Conservation (phyloP, 1,140 invertebrate species). For the Drosophila tristis region DNA sequence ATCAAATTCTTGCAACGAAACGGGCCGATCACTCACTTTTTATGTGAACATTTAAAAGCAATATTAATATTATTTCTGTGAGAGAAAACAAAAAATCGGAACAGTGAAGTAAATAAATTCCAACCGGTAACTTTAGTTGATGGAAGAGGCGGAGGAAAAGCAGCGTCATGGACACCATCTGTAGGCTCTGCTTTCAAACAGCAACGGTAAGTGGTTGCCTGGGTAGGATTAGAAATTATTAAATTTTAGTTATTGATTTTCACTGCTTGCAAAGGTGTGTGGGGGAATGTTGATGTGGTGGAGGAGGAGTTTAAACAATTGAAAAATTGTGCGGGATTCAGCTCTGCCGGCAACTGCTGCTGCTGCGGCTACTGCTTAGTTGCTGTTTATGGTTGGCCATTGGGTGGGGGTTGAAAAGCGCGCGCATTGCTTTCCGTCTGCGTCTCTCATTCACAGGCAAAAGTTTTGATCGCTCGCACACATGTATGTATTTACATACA, state of each 20-base stretch:
- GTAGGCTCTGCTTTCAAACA: conserved; percentile 83
- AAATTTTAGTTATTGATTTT: conserved; percentile 83
- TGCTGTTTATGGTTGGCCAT: conserved; percentile 32
- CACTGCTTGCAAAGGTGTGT: conserved; percentile 26
- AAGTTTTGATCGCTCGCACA: conserved; percentile 49
- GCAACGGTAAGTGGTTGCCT: conserved; percentile 72
- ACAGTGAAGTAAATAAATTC: conserved; percentile 25
- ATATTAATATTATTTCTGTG: too few species aligned
- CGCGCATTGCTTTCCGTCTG: conserved; percentile 60
- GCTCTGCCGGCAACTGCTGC: conserved; percentile 19
- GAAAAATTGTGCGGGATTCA: conserved; percentile 37
- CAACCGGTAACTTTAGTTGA: conserved; percentile 68
- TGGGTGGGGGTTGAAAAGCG: conserved; percentile 78
- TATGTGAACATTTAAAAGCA: too few species aligned
- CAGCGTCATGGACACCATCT: conserved; percentile 83
- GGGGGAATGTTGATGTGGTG: conserved; percentile 4
- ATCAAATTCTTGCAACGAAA: conserved; percentile 12
- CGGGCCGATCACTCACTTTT: too few species aligned
- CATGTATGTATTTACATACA: conserved; percentile 20
- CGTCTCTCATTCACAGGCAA: conserved; percentile 31
- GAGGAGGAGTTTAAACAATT: conserved; percentile 37
- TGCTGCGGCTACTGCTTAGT: conserved; percentile 5
- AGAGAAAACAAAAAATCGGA: conserved; percentile 5
- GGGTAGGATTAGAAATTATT: conserved; percentile 44
- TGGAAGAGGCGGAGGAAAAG: conserved; percentile 25